Conservation (phyloP, 2,797 vertebrate genomes). For the Arnoldichthys spilopterus region DNA sequence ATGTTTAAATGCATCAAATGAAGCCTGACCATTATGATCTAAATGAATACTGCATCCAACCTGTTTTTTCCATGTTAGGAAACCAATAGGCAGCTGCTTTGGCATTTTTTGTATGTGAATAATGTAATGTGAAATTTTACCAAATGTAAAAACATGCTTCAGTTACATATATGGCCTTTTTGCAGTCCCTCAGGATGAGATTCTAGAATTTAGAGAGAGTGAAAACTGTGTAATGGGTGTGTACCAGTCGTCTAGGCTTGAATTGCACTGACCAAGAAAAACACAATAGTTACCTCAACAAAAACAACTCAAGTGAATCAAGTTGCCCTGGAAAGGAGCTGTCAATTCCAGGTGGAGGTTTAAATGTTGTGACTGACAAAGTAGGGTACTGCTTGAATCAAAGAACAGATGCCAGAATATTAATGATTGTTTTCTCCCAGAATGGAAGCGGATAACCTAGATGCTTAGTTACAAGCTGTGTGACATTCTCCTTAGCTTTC, state of each 20-base stretch:
- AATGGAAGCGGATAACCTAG: constrained; percentile 8
- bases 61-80: too few relatives aligned
- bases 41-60: too few relatives aligned
- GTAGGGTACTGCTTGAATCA: constrained; percentile 20
- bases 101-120: too few relatives aligned
- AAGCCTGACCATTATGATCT: too few relatives aligned
- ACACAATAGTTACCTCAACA: not conserved
- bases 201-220: not conserved
- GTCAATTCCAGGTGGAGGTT: constrained; percentile 18
- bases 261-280: not conserved
- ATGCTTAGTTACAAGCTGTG: constrained; percentile 5
- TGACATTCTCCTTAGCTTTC: not conserved
- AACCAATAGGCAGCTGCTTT: too few relatives aligned
- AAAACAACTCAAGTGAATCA: constrained; percentile 15
- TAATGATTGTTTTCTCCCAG: constrained; percentile 9
- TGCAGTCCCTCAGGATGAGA: not conserved
- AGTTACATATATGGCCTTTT: not conserved
- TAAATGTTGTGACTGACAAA: constrained; percentile 29
- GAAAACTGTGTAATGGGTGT: not conserved
- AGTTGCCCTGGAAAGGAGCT: constrained; percentile 17
- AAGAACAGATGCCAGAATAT: constrained; percentile 12
- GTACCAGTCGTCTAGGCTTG: not conserved
- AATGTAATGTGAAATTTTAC: too few relatives aligned
- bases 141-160: too few relatives aligned
- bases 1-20: not conserved